Base-by-base conservation (phyloP, 2,888 invertebrate genomes). In the Amphipoea oculea region DNA sequence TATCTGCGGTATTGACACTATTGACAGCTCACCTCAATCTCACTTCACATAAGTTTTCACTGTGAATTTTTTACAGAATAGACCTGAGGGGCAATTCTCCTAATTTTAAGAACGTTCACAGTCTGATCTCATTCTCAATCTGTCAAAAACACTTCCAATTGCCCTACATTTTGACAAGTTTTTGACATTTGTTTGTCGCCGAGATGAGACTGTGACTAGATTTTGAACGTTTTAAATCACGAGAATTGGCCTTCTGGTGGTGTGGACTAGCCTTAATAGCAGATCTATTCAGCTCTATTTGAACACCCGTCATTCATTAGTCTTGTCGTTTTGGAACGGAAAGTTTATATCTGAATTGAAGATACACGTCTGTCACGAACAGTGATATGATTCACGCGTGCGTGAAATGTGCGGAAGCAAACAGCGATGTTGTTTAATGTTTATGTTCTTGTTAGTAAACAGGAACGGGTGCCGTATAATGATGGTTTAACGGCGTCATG, bases 381-480 rank as follows among this genome's bases (percentile, higher is more conserved):
- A 48, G 17, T 63, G 12, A 42, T 42, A 68, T 78, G 60, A 68
- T 60, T 78, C 60, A 78, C 23, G 11, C 11, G 29, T 36, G 57
- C 20, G 48, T 66, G 36, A 48, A 62, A 42, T 68, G 9, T 42
- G 29, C 17, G 17, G 17, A 17, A 68, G 51, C 9, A 36, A n/a
- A 29, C 3, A 4, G 29, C 14, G 7, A 12, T 36, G 29, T 54
- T 63, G 63, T 63, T 42, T 12, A 14, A 51, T 60, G 36, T 63
- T 42, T 42, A 23, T 14, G n/a, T 45, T 54, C 6, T 45, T 79
- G 63, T 69, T 65, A n/a, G 36, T 79, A 79, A 79, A 79, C 48
- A 69, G 17, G 48, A 45, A 45, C 36, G 1, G 23, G 23, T 57
- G 11, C n/a, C 9, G 23, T 57, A 57, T 57, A 11, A n/a, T 57